Percentiles rank a stretch among this genome's conserved stretches.
phyloP scores from a whole-genome alignment of 2,888 invertebrate species.

The Cheilosia impressa region DNA sequence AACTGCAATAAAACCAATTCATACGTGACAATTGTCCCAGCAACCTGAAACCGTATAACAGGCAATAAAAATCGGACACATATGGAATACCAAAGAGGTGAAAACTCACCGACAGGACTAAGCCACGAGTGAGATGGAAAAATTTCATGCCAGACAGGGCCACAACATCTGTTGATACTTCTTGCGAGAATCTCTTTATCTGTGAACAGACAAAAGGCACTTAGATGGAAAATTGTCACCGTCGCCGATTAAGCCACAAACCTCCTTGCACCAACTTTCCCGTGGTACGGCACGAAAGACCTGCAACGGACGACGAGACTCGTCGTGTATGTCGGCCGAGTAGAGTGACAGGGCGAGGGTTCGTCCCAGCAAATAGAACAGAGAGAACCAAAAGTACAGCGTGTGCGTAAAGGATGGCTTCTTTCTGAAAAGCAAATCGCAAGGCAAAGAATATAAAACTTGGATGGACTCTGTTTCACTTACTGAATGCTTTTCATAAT shows the following conservation, averaged over 20 bases:
- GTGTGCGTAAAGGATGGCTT: constrained; percentile 82
- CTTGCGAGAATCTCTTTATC: constrained; percentile 82
- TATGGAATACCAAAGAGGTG: background rate
- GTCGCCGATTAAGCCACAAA: constrained; percentile 67
- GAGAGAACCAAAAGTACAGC: constrained; percentile 86
- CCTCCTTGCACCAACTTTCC: constrained; percentile 84
- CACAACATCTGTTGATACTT: constrained; percentile 81
- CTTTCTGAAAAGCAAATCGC: constrained; percentile 77
- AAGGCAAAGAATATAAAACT: too few species aligned
- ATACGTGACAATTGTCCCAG: constrained; percentile 86
- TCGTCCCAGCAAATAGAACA: constrained; percentile 85
- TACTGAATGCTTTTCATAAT: constrained; percentile 85
- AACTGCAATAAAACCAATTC: constrained; percentile 86
- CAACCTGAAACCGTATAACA: constrained; percentile 81
- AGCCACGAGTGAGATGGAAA: constrained; percentile 81
- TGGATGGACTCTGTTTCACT: constrained; percentile 55
- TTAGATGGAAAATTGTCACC: background rate
- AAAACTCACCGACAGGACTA: constrained; percentile 80
- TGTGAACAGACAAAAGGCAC: constrained; percentile 71
- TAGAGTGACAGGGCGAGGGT: constrained; percentile 85
- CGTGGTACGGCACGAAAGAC: constrained; percentile 83
- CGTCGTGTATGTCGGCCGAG: constrained; percentile 85
- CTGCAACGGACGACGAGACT: constrained; percentile 83
- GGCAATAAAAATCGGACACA: background rate
- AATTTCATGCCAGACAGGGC: constrained; percentile 83